Conservation (phyloP, 2,888 invertebrate genomes). For the Machimus rusticus region DNA sequence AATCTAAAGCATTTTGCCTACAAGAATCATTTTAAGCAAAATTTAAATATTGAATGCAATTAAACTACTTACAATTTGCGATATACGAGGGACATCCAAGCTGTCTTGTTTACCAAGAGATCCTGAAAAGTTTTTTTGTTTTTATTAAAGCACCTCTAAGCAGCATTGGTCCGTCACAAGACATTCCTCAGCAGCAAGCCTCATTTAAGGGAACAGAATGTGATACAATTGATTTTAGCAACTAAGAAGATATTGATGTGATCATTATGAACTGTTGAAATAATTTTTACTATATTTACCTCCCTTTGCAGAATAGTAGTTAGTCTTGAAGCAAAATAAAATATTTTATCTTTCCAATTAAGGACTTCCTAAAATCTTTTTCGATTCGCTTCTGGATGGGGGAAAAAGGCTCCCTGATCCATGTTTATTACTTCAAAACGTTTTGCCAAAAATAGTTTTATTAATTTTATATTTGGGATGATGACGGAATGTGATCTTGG, state of each 20-base stretch:
- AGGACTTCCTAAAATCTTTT: neutral
- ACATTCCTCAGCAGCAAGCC: constrained; percentile 34
- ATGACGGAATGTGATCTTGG: neutral
- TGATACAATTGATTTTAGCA: constrained; percentile 14
- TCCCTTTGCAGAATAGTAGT: neutral
- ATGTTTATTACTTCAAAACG: neutral
- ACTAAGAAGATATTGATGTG: neutral
- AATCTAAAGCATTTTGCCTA: constrained; percentile 85
- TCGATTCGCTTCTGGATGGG: neutral
- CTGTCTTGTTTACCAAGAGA: constrained; percentile 34
- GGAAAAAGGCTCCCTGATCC: neutral
- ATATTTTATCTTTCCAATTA: neutral
- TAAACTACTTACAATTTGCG: constrained; percentile 35
- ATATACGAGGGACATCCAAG: constrained; percentile 33
- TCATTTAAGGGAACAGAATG: constrained; percentile 42
- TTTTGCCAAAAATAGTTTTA: constrained; percentile 3
- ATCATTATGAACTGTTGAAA: neutral
- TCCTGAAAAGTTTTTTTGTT: neutral
- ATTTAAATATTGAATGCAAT: neutral
- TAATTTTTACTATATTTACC: neutral
- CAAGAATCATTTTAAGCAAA: neutral
- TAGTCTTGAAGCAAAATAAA: neutral
- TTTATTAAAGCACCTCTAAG: neutral
- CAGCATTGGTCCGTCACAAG: constrained; percentile 20
- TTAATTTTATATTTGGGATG: neutral